Evolutionary conservation across 2,113 vertebrate species (phyloP), one percentile per base, ranked within the genome.

Genomic region (Myocastor coypus): DNA sequence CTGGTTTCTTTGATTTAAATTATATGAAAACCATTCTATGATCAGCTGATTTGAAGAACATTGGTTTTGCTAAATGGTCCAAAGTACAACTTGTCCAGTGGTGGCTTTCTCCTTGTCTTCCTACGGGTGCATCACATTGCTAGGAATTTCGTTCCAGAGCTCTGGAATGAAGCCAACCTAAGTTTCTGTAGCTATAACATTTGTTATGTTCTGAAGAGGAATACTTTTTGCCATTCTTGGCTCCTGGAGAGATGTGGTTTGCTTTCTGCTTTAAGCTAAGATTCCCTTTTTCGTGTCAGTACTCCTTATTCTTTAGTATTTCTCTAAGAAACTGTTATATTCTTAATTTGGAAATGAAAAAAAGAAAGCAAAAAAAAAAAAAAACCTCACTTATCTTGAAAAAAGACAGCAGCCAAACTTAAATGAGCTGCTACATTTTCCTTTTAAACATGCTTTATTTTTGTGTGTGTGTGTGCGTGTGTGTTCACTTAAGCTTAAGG

Each of bases 241-340:
- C 37, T 46, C 64, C 26, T 6, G 11, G 46, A 75, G 59, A 83
- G 16, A 68, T 11, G 5, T 42, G 22, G 9, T 19, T 9, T 20
- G 80, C 3, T 4, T 32, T 59, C 20, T 68, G 0, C 8, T 59
- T 73, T 63, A 24, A 0, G 81, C 10, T 68, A 61, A 40, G 13
- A 59, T 57, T 1, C 5, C 8, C 32, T 2, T 42, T 87, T 32
- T 40, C 24, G 63, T 46, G 9, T 0, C 64, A 88, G 2, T 20
- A 81, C 0, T 0, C 7, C 6, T 34, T 6, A 10, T 7, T 0
- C 69, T 42, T 32, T 5, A 84, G 16, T 24, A 32, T 1, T 59
- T 90, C 5, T 52, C 6, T 64, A 4, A 57, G 28, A 40, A 83
- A 34, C 1, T 1, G 26, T 6, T 24, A 30, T n/a, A 81, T 5